Evolutionary conservation across 2,113 vertebrate genomes (phyloP).

Genomic region (Setophaga coronata): DNA sequence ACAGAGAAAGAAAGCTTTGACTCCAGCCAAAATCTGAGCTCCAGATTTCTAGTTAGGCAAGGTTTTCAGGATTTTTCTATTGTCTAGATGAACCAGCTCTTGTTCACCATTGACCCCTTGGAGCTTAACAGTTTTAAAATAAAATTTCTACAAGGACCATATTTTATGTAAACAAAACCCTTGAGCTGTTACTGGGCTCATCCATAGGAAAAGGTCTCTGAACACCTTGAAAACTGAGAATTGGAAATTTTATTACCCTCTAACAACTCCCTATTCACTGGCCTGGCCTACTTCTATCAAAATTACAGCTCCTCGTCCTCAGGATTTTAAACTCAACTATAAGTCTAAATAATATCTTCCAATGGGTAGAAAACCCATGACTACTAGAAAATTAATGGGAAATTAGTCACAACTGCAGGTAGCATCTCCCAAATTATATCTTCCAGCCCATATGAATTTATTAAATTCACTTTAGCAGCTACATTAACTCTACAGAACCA

Average conservation of each 20-base stretch:
- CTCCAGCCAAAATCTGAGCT: not conserved
- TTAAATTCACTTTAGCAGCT: conserved; percentile 21
- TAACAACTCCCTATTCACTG: not conserved
- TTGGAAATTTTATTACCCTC: not conserved
- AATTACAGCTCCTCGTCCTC: not conserved
- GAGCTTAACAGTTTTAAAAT: not conserved
- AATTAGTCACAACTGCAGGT: conserved; percentile 36
- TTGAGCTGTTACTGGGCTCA: not conserved
- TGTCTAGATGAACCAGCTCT: not conserved
- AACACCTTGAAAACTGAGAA: not conserved
- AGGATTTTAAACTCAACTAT: not conserved
- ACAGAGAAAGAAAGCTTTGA: not conserved
- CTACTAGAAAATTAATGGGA: conserved; percentile 4
- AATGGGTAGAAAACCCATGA: not conserved
- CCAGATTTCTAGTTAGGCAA: not conserved
- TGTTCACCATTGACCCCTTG: not conserved
- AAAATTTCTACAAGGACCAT: not conserved
- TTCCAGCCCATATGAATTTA: conserved; percentile 20
- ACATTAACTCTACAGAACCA: not conserved
- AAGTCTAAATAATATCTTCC: conserved; percentile 9
- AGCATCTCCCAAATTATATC: conserved; percentile 12
- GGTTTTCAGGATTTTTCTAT: not conserved
- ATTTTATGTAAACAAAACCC: not conserved
- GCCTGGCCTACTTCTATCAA: not conserved
- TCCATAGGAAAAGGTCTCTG: not conserved